Evolutionary conservation across 2,113 vertebrate species (phyloP), one percentile per base, ranked within the genome.

Genomic region (Butorides virescens): DNA sequence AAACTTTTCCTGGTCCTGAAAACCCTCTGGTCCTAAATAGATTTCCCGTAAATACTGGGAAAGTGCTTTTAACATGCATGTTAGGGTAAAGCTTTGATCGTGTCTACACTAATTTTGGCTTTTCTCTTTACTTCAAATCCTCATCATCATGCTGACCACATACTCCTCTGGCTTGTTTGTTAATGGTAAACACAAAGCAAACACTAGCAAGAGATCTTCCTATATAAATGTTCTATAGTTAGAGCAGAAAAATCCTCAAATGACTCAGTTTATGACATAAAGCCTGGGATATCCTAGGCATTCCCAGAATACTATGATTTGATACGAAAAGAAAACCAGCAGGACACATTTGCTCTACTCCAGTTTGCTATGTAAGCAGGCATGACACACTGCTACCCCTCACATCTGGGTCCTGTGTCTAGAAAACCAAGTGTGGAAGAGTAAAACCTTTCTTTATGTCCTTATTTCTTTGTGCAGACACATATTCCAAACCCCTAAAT

Each of bases 41-140:
- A 62, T 73, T 97, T 95, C 84, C 97, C 79, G 70, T 83, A 92
- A 96, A 89, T 49, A 71, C 73, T 72, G 62, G 86, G 46, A 78
- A 94, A 87, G 58, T 36, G n/a, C 29, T 91, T 79, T 86, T 20
- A 89, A 49, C 11, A 59, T 68, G 53, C 67, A 72, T 14, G n/a
- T 68, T 87, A 67, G 61, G 5, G 9, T 86, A 94, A 80, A 77
- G 75, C 70, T 95, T 95, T 95, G 85, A 95, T 93, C 80, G 61
- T n/a, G 63, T 82, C 55, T 77, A 23, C 39, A 10, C 79, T 86
- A 86, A 93, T 96, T 90, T 85, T 82, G 92, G 84, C 71, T 91
- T 94, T 94, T 89, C 79, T 85, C 76, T 96, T 73, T 56, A 39
- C 26, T 87, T 72, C 59, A 91, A 62, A 79, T 55, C 55, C 76